Base-by-base conservation (phyloP, 2,113 vertebrate species). In the Leiothrix lutea region DNA sequence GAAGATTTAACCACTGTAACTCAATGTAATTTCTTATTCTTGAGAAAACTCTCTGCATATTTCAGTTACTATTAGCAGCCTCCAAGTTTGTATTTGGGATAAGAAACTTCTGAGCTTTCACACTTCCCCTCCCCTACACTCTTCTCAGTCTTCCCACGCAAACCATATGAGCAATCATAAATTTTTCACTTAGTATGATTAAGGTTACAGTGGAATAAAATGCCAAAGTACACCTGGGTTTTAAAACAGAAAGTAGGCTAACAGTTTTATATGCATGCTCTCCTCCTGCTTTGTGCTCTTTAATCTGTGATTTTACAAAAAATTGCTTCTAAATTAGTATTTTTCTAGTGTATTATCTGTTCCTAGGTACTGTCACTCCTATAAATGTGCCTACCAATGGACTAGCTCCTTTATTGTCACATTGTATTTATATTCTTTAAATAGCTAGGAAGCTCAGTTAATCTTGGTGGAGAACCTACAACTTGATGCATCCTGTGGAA, bases 81-180 rank as follows among this genome's bases (percentile, higher is more conserved):
- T 94, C 2, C 1, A 78, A 83, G 60, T 92, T 93, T 80, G 75
- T 80, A 66, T 95, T 86, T 80, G 80, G 91, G 92, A 93, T 95
- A 80, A 90, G 60, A 94, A 95, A 92, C 58, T 95, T 93, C 58
- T 92, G 82, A 94, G 95, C 50, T 86, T 94, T 95, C 94, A 83
- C 96, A 96, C 94, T 73, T 95, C 82, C 94, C 88, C 92, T 70
- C 73, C 35, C 65, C 73, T 64, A 62, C 84, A 86, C 57, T 45
- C 78, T 93, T 94, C 80, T 88, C 92, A 92, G 86, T 83, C 86
- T 93, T 90, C 95, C 94, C 91, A 95, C 92, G 0, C 91, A 92
- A 95, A 88, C 92, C 95, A 86, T 96, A 92, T 96, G 96, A 96
- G 85, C 96, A 94, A 38, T 94, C 85, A 50, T 64, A 70, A 29